Base-by-base conservation (phyloP, 2,797 vertebrate genomes). In the Trachops cirrhosus region DNA sequence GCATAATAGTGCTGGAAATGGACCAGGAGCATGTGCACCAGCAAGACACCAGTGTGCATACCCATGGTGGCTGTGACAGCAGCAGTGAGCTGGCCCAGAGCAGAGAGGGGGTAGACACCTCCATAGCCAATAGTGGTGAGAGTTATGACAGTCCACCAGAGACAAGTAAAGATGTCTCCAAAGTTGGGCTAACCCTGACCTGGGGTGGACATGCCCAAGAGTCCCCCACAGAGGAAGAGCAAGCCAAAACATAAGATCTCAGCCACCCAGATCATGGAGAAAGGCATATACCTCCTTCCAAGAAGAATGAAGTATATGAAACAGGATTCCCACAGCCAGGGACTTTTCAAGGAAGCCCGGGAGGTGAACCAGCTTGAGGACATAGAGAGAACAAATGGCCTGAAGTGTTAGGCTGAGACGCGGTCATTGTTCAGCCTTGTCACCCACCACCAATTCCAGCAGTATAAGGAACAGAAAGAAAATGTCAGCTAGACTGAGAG, bases 101-200 rank as follows among this genome's bases (percentile, higher is more conserved):
- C 68, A 74, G 82, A 97, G 5, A 91, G 9, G 6, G 95, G 96
- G 14, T 79, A 59, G 6, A 96, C 26, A 29, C 98, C 97, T n/a
- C 97, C 96, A 0, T 95, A 98, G 44, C 95, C 91, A 9, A 98
- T 92, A 0, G 97, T 98, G 21, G 96, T 98, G 16, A 98, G 87
- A 5, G 96, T 98, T 92, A 97, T 96, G 26, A 97, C 41, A 62
- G 97, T 97, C 97, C 97, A 98, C 96, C 97, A 98, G 82, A 98
- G 97, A 92, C 93, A 97, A 10, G 52, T 44, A 62, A 95, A 79
- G 50, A 97, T 96, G 75, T 96, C 95, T 34, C 62, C 29, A 50
- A 98, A 80, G 18, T 92, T 68, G n/a, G 59, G n/a, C 39, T 97
- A 74, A 73, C 52, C 64, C 83, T 82, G 73, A 70, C 34, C 24